Conservation (phyloP, 2,797 vertebrate genomes). For the Gadopsis marmoratus region DNA sequence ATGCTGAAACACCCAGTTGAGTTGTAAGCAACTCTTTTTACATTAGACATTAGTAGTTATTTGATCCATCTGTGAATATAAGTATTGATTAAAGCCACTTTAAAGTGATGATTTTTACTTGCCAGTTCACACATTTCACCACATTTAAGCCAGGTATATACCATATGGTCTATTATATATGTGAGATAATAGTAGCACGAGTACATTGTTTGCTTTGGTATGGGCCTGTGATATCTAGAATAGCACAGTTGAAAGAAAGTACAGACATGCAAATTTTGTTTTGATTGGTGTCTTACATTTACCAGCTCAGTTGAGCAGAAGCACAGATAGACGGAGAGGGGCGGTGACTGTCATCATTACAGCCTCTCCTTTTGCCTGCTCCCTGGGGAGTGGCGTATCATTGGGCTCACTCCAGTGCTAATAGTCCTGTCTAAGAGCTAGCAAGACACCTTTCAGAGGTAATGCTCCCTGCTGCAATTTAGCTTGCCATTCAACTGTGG, state of each 20-base stretch:
- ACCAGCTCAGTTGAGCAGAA: constrained; percentile 61
- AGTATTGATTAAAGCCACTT: background rate
- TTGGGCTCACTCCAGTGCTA: constrained; percentile 79
- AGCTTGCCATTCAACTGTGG: constrained; percentile 75
- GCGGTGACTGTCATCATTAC: constrained; percentile 73
- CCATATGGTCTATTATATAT: background rate
- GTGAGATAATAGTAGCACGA: constrained; percentile 1
- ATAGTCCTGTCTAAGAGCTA: constrained; percentile 79
- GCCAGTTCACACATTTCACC: background rate
- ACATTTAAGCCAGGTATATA: background rate
- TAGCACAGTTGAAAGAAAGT: constrained; percentile 25
- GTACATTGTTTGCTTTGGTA: constrained; percentile 8
- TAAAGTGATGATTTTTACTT: background rate
- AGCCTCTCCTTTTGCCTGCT: constrained; percentile 56
- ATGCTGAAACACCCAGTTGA: background rate
- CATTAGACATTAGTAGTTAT: background rate
- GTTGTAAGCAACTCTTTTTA: background rate
- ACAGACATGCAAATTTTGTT: constrained; percentile 27
- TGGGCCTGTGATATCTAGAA: background rate
- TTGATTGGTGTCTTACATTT: constrained; percentile 57
- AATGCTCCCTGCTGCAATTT: constrained; percentile 78
- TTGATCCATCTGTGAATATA: background rate
- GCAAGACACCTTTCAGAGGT: constrained; percentile 76
- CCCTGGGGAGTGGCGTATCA: constrained; percentile 72
- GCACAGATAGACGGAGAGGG: constrained; percentile 55